A percentile compares a stretch with the other conserved stretches of the same genome.
Evolutionary conservation across 2,888 invertebrate genomes (phyloP).

Genomic region (Rhingia campestris): DNA sequence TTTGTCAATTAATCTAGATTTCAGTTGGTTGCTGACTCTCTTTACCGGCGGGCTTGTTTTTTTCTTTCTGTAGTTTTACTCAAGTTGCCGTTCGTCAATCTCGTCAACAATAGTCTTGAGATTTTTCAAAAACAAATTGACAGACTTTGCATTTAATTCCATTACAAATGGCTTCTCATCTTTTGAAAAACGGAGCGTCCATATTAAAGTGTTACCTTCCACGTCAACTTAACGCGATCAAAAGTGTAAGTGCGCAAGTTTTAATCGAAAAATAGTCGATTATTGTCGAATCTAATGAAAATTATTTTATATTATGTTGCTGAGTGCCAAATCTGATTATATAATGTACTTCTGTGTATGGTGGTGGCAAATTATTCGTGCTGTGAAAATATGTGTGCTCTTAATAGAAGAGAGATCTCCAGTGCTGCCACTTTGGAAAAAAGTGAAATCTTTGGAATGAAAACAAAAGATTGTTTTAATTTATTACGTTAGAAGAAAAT

Average conservation of each 20-base stretch:
- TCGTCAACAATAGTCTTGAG: not conserved
- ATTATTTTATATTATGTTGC: constrained; percentile 4
- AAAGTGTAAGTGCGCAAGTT: constrained; percentile 66
- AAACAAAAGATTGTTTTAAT: not conserved
- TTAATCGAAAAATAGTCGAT: not conserved
- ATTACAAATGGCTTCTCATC: constrained; percentile 77
- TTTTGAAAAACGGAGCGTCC: constrained; percentile 77
- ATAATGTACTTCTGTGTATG: not conserved
- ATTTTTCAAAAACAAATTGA: not conserved
- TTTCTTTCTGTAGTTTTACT: too few species aligned
- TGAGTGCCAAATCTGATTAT: constrained; percentile 16
- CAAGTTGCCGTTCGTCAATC: not conserved
- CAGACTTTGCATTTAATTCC: not conserved
- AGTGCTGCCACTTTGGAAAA: constrained; percentile 2
- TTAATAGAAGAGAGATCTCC: not conserved
- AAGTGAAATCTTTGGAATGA: not conserved
- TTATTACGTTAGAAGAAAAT: too few species aligned
- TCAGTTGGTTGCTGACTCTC: constrained; percentile 50
- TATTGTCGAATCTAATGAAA: not conserved
- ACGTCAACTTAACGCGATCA: constrained; percentile 72
- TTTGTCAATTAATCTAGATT: not conserved
- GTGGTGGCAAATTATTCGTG: not conserved
- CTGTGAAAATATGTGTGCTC: not conserved
- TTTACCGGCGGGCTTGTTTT: constrained; percentile 28
- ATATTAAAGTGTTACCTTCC: constrained; percentile 76